These are phyloP conservation scores for Neolamprologus cancellatus DNA, from an alignment of 2,113 vertebrate genomes.

Conservation along the genomic window DNA sequence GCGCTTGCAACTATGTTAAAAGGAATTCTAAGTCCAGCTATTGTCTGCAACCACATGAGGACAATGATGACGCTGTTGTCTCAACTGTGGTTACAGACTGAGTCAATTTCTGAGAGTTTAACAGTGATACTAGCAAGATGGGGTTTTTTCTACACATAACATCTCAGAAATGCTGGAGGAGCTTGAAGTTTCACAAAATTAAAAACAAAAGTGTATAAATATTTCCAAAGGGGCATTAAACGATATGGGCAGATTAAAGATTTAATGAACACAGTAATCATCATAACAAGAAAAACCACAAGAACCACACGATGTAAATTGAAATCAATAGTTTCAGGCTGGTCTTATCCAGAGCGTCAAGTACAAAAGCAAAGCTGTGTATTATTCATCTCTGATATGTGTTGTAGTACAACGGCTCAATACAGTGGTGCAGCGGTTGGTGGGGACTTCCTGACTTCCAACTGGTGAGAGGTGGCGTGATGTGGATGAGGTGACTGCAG, in stretches of 20 bases:
- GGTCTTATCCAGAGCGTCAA: neutral
- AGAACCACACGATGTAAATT: neutral
- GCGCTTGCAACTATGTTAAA: neutral
- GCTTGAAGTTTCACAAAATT: neutral
- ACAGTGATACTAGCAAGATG: neutral
- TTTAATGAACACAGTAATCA: neutral
- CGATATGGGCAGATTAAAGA: neutral
- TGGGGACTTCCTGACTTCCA: neutral
- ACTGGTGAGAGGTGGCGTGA: conserved; percentile 19
- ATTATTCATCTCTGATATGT: neutral
- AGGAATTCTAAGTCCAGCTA: neutral
- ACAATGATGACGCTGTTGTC: neutral
- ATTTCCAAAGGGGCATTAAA: neutral
- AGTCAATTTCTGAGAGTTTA: neutral
- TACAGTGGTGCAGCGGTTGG: neutral
- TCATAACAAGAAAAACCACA: neutral
- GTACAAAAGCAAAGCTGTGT: neutral
- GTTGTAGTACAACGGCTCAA: neutral
- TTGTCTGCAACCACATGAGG: neutral
- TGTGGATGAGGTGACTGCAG: neutral
- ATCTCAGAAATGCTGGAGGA: neutral
- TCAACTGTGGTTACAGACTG: neutral
- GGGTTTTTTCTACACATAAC: neutral
- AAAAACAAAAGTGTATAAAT: neutral
- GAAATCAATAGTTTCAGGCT: neutral